Evolutionary conservation across 2,113 vertebrate genomes (phyloP).

Genomic region (Struthio camelus): DNA sequence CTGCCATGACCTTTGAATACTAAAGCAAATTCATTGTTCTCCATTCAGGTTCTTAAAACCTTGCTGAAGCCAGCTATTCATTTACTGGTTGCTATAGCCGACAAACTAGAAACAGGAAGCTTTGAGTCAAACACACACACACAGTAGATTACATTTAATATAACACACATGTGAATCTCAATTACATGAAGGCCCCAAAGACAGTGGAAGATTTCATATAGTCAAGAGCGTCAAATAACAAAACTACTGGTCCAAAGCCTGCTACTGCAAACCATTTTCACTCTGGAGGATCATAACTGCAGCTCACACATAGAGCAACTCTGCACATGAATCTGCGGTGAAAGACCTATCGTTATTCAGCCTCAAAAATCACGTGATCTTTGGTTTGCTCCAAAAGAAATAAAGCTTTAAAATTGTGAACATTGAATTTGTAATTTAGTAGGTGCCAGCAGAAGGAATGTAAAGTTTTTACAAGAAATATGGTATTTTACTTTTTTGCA

Average conservation of each 20-base stretch:
- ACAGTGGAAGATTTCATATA: neutral
- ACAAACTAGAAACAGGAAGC: neutral
- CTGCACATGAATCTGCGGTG: neutral
- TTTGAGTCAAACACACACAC: neutral
- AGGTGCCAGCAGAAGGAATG: neutral
- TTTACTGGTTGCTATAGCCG: neutral
- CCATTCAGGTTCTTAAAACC: neutral
- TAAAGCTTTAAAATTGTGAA: neutral
- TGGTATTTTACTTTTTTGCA: neutral
- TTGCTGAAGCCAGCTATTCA: neutral
- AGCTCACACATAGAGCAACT: neutral
- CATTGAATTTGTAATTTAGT: neutral
- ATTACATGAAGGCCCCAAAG: neutral
- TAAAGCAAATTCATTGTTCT: neutral
- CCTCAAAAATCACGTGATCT: accelerated
- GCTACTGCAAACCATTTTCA: neutral
- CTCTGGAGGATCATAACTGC: neutral
- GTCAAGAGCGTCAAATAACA: neutral
- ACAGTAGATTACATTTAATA: neutral
- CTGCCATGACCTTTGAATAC: neutral
- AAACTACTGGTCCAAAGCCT: neutral
- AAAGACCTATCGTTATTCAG: neutral
- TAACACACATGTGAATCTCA: neutral
- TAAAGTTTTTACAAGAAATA: neutral
- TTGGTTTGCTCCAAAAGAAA: neutral